phyloP scores from a whole-genome alignment of 2,888 invertebrate species.

The Stenolophus ochropezus region DNA sequence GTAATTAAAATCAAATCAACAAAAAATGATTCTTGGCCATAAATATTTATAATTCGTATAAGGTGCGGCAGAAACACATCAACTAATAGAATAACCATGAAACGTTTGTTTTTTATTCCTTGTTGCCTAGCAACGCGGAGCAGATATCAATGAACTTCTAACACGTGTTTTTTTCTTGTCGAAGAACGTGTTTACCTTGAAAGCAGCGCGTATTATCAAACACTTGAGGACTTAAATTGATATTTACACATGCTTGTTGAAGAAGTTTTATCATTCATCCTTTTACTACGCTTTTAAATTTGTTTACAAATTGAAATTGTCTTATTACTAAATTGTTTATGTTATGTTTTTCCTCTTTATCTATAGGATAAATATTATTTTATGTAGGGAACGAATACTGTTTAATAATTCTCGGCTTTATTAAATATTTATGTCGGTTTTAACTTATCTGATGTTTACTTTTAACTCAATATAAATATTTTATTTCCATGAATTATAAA shows the following conservation, averaged over 20 bases:
- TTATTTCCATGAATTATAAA: neutral
- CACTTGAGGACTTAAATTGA: constrained; percentile 51
- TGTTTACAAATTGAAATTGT: constrained; percentile 43
- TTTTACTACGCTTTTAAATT: constrained; percentile 41
- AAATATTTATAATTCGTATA: constrained; percentile 56
- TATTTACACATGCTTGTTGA: constrained; percentile 47
- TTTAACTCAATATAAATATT: neutral
- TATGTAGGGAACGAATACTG: neutral
- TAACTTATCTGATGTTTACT: neutral
- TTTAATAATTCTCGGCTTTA: neutral
- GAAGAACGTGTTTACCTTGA: constrained; percentile 56
- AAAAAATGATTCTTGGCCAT: constrained; percentile 20
- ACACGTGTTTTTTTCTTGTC: constrained; percentile 57
- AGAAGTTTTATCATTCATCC: constrained; percentile 33
- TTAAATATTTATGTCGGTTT: neutral
- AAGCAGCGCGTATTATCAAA: constrained; percentile 53
- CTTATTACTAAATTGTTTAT: constrained; percentile 30
- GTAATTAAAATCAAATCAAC: constrained; percentile 36
- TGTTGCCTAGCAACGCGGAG: constrained; percentile 33
- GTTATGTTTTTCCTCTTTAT: neutral
- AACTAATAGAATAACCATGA: constrained; percentile 54
- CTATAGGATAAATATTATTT: neutral
- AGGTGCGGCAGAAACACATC: constrained; percentile 46
- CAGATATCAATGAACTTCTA: constrained; percentile 59
- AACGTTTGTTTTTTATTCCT: constrained; percentile 44